A percentile compares a stretch with the other conserved stretches of the same genome.
phyloP scores from a whole-genome alignment of 2,888 invertebrate species.

The Cerastis rubricosa region DNA sequence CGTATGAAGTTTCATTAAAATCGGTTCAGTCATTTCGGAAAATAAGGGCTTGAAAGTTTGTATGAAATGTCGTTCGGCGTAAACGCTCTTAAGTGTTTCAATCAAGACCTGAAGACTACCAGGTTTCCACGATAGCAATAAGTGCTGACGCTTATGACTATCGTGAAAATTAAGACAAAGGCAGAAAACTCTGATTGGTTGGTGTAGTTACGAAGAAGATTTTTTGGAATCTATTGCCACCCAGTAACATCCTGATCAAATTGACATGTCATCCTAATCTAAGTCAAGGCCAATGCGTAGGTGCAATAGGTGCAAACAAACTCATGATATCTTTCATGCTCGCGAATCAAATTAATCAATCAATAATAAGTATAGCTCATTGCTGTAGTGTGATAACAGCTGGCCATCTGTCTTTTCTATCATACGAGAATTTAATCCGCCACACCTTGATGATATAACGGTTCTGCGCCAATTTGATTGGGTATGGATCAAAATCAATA shows the following conservation, averaged over 20 bases:
- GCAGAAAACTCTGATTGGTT: background rate
- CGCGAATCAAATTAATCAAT: conserved; percentile 3
- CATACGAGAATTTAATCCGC: background rate
- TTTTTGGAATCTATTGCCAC: too few species aligned
- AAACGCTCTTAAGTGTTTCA: too few species aligned
- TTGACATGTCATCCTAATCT: too few species aligned
- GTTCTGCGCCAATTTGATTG: background rate
- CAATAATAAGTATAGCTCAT: background rate
- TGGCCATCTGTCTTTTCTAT: background rate
- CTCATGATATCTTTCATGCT: background rate
- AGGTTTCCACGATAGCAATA: too few species aligned
- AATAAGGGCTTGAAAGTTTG: too few species aligned
- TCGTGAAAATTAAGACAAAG: background rate
- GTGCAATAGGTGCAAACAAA: background rate
- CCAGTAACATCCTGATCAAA: background rate
- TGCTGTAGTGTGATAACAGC: background rate
- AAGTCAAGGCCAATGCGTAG: background rate
- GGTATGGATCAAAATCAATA: background rate
- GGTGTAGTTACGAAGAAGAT: too few species aligned
- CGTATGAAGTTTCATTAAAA: too few species aligned
- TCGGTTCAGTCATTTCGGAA: too few species aligned
- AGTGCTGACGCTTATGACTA: too few species aligned
- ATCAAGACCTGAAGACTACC: too few species aligned
- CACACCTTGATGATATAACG: conserved; percentile 18
- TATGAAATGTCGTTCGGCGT: too few species aligned